Conservation (phyloP, 2,888 invertebrate species). For the Lordiphosa fenestrarum region DNA sequence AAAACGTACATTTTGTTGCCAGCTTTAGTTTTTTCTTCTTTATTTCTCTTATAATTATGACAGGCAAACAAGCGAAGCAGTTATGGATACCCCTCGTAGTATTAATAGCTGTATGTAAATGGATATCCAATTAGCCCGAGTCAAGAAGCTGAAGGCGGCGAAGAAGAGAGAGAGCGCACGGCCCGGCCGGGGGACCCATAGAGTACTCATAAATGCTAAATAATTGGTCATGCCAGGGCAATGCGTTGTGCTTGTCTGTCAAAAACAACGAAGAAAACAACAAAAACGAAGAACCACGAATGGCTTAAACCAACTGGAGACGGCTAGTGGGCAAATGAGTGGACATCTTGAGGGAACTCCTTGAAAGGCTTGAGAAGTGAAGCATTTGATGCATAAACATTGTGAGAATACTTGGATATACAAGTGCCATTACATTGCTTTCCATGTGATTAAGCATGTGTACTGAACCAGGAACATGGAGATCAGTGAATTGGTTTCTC, state of each 20-base stretch:
- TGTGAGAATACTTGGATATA: too few relatives aligned
- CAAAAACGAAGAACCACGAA: too few relatives aligned
- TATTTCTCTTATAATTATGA: slow-evolving; percentile 9
- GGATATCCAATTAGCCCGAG: slow-evolving; percentile 11
- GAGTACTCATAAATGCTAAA: slow-evolving; percentile 24
- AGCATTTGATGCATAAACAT: background rate
- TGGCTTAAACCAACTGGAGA: background rate
- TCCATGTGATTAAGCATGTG: too few relatives aligned
- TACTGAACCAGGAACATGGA: too few relatives aligned
- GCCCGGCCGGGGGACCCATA: background rate
- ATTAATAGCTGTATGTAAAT: slow-evolving; percentile 12
- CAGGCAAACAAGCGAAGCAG: slow-evolving; percentile 13
- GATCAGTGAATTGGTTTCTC: too few relatives aligned
- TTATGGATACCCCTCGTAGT: slow-evolving; percentile 9
- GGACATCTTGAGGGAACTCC: background rate
- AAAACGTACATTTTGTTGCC: slow-evolving; percentile 6
- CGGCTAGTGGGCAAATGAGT: background rate
- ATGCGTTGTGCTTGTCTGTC: slow-evolving; percentile 34
- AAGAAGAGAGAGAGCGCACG: slow-evolving; percentile 15
- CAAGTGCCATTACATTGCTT: too few relatives aligned
- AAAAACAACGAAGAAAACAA: too few relatives aligned
- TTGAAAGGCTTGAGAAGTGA: background rate
- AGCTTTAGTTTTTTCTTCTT: background rate
- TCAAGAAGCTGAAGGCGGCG: slow-evolving; percentile 7
- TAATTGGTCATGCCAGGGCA: slow-evolving; percentile 39